phyloP scores from a whole-genome alignment of 2,113 vertebrate genomes.

The Apaloderma vittatum region DNA sequence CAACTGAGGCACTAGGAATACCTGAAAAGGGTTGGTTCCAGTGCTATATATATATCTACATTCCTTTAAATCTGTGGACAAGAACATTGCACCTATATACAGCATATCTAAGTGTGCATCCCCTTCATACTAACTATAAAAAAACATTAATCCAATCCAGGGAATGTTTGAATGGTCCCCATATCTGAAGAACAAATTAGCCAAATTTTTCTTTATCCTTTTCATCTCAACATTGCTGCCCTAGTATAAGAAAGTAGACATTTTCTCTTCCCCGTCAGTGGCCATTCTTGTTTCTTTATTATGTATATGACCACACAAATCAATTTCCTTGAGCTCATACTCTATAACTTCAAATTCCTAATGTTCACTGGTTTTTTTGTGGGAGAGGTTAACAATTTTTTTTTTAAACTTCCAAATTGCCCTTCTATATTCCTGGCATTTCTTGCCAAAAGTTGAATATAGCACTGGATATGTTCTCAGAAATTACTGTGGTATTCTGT shows the following conservation, averaged over 20 bases:
- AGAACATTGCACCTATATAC: background rate
- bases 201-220: background rate
- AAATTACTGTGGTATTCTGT: background rate
- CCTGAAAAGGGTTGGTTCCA: background rate
- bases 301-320: fast-evolving
- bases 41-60: background rate
- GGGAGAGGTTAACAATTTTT: background rate
- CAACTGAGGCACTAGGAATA: background rate
- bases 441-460: background rate
- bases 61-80: background rate
- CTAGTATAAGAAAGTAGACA: background rate
- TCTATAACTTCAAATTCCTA: background rate
- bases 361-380: fast-evolving
- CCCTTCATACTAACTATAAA: background rate
- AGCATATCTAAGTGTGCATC: background rate
- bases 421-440: background rate
- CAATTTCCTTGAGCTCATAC: background rate
- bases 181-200: background rate
- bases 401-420: background rate
- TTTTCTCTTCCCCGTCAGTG: background rate
- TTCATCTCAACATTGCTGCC: background rate
- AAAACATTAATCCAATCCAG: background rate
- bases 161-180: background rate
- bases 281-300: fast-evolving
- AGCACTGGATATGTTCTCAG: background rate